These are phyloP conservation scores for Andinoacara biseriatus DNA, from an alignment of 2,113 vertebrate species.

Conservation along the genomic window DNA sequence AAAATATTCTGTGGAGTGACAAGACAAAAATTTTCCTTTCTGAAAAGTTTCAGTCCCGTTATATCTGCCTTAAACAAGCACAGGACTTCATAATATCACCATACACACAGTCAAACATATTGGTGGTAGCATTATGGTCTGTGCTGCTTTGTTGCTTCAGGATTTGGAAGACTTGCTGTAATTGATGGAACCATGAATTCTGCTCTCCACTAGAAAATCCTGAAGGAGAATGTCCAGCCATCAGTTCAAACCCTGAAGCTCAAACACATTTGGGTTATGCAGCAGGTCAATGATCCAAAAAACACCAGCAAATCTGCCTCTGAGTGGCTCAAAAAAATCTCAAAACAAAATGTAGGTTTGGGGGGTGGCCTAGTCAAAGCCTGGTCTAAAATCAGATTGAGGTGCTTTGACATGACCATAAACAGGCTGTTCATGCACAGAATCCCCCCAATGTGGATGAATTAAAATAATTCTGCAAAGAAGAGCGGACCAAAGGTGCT, in stretches of 20 bases:
- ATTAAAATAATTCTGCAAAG: neutral
- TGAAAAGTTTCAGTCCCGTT: rapidly evolving
- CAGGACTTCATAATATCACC: neutral
- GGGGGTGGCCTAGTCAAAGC: neutral
- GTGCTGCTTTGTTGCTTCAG: neutral
- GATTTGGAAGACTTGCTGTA: neutral
- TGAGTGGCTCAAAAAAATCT: neutral
- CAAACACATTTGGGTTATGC: neutral
- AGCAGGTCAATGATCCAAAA: neutral
- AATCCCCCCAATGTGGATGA: neutral
- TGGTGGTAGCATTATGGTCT: neutral
- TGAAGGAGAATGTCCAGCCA: rapidly evolving
- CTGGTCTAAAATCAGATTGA: neutral
- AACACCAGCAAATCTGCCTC: neutral
- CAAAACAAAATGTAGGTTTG: neutral
- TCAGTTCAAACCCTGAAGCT: neutral
- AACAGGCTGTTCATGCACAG: neutral
- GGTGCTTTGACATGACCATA: neutral
- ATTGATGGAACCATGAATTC: neutral
- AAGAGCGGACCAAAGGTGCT: rapidly evolving
- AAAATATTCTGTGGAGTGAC: neutral
- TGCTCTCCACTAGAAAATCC: neutral
- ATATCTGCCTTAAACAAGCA: neutral
- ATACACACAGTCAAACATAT: neutral
- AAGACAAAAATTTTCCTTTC: neutral